phyloP scores from a whole-genome alignment of 2,888 invertebrate genomes.

The Agrochola macilenta region DNA sequence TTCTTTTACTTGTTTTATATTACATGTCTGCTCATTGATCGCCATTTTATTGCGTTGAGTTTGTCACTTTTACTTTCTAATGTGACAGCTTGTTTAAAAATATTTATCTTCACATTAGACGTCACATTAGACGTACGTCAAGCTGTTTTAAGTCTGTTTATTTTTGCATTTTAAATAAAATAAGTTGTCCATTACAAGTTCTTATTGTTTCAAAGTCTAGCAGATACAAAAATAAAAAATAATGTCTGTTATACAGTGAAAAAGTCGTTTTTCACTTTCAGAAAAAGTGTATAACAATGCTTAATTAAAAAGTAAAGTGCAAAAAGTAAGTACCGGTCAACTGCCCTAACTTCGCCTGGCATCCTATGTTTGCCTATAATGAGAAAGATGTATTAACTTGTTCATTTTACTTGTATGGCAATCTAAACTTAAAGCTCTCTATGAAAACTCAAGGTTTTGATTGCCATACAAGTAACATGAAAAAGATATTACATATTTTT shows the following conservation, averaged over 20 bases:
- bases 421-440: too few species aligned
- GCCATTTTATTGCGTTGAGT: constrained; percentile 27
- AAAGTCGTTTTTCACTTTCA: not conserved
- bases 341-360: too few species aligned
- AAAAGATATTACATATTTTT: too few species aligned
- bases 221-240: not conserved
- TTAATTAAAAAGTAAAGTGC: not conserved
- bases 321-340: not conserved
- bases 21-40: constrained; percentile 9
- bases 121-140: not conserved
- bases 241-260: not conserved
- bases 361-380: too few species aligned
- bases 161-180: not conserved
- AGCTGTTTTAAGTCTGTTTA: not conserved
- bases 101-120: not conserved
- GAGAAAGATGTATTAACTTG: too few species aligned
- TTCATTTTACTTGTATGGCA: too few species aligned
- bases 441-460: too few species aligned
- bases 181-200: not conserved
- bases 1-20: constrained; percentile 25
- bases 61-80: not conserved
- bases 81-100: not conserved
- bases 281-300: not conserved
- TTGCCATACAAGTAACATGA: too few species aligned
- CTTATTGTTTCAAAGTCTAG: not conserved